Evolutionary conservation across 2,113 vertebrate genomes (phyloP).

Genomic region (Myrmecophaga tridactyla): DNA sequence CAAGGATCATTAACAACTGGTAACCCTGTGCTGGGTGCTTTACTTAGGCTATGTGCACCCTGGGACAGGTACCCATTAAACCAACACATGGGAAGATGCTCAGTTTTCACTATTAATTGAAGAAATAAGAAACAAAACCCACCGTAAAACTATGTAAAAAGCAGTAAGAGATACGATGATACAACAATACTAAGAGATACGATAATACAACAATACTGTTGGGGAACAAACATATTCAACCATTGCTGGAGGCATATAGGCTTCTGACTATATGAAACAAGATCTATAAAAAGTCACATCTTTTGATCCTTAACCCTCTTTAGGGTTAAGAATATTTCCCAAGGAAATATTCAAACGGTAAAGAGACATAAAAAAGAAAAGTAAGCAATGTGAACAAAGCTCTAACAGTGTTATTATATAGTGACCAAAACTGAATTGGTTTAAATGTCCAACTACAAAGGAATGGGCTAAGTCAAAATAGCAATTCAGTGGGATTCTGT

Average conservation of each 20-base stretch:
- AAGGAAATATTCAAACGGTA: background rate
- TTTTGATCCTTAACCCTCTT: constrained; percentile 4
- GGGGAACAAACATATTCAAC: background rate
- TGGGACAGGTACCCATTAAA: background rate
- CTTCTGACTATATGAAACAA: background rate
- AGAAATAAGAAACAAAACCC: background rate
- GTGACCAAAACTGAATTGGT: background rate
- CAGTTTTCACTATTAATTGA: background rate
- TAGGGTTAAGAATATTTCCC: background rate
- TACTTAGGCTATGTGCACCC: accelerated
- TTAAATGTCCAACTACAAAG: background rate
- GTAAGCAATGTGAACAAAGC: background rate
- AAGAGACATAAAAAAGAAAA: background rate
- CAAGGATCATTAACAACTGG: background rate
- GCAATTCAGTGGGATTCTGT: background rate
- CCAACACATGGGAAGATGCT: background rate
- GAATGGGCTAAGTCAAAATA: background rate
- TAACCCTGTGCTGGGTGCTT: background rate
- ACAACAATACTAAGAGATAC: background rate
- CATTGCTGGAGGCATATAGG: background rate
- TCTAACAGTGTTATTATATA: background rate
- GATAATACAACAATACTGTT: background rate
- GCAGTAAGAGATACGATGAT: too few species aligned
- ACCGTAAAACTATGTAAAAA: background rate
- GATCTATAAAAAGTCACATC: background rate